Conservation (phyloP, 1,140 invertebrate species). For the Pseudomyrmex pallidus region DNA sequence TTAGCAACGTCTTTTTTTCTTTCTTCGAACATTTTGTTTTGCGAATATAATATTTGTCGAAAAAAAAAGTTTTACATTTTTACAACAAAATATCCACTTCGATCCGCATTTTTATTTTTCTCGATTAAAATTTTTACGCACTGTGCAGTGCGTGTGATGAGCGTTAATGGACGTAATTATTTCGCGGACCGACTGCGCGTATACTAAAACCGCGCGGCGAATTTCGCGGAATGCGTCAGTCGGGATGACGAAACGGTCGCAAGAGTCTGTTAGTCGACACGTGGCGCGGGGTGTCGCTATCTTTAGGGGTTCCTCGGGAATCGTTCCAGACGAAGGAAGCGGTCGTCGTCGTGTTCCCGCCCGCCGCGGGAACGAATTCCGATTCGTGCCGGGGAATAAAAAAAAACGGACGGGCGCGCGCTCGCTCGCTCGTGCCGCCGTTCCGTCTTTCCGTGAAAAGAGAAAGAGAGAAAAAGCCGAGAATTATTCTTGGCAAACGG, state of each 20-base stretch:
- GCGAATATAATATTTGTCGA: no score
- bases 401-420: not conserved
- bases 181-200: not conserved
- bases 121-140: constrained; percentile 1
- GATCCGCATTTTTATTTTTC: not conserved
- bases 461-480: constrained; percentile 10
- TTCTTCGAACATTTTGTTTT: no score
- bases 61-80: no score
- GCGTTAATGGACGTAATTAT: not conserved
- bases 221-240: constrained; percentile 29
- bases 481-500: not conserved
- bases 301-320: constrained; percentile 48
- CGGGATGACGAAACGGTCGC: constrained; percentile 52
- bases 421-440: not conserved
- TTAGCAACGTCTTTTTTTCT: no score
- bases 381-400: constrained; percentile 47
- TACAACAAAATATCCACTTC: not conserved
- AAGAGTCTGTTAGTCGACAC: constrained; percentile 38
- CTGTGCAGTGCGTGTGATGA: not conserved
- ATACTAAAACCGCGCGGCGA: constrained; percentile 7
- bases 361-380: constrained; percentile 50
- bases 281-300: constrained; percentile 51
- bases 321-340: constrained; percentile 43
- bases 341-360: constrained; percentile 28
- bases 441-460: constrained; percentile 18